Evolutionary conservation across 2,797 vertebrate species (phyloP), one percentile per base, ranked within the genome.

Genomic region (Manis pentadactyla): DNA sequence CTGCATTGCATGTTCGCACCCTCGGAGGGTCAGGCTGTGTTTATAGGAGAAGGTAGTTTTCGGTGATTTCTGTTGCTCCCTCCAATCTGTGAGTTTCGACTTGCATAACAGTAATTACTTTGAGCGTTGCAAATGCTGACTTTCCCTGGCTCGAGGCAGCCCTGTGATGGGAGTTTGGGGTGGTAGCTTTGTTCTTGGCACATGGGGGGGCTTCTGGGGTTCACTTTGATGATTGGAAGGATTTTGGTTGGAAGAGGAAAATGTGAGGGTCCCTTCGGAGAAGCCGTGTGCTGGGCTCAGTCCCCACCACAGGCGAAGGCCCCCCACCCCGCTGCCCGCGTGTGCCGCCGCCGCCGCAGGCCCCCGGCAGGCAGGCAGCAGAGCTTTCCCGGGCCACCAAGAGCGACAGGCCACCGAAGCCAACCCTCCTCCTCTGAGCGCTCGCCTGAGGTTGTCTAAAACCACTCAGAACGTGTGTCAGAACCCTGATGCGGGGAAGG

Each of bases 41-140:
- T 99, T 98, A 96, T 97, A 97, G 98, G 98, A 97, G 97, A 98
- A 97, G 98, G 98, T 98, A 98, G 98, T 99, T 98, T 98, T 98
- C 98, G 98, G 97, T 97, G 98, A 98, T 99, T 99, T 97, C 97
- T 98, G 97, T 95, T 97, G 98, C 98, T 97, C 97, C 97, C 97
- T 73, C 98, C 98, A 96, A 98, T 94, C 97, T 91, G 96, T 92
- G 95, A 94, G 98, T 97, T 97, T 98, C 96, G 97, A 90, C 95
- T 96, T 93, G 46, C 79, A 79, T 96, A 96, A 92, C 96, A 77
- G 6, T 96, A 53, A 84, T 88, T 98, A 97, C 95, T 97, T 95
- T 95, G 95, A 96, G 97, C 29, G 82, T 97, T 97, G 87, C 83
- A 93, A 96, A 96, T 55, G 78, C 94, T 9, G 66, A 7, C 94